phyloP scores from a whole-genome alignment of 1,140 invertebrate genomes.

The Leptinotarsa texana region DNA sequence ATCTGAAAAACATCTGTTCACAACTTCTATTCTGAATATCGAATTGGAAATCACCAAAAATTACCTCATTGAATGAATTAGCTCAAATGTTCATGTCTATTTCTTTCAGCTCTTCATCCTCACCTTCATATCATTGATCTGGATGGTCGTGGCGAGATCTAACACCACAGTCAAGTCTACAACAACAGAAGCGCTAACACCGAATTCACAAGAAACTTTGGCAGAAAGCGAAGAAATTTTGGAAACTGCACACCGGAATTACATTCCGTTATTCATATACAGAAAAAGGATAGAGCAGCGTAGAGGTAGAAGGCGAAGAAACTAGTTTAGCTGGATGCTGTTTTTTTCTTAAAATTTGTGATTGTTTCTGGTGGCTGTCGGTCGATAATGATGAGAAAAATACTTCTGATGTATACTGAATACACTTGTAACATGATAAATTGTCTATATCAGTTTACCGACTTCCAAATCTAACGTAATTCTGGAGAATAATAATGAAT shows the following conservation, averaged over 20 bases:
- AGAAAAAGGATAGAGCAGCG: neutral
- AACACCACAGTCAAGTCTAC: neutral
- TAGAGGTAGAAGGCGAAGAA: neutral
- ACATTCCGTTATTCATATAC: neutral
- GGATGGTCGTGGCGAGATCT: neutral
- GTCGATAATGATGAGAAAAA: no score
- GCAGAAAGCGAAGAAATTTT: neutral
- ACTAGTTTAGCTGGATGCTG: neutral
- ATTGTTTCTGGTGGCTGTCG: no score
- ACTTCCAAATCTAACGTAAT: no score
- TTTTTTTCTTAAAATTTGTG: no score
- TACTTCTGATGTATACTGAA: no score
- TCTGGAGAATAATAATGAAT: no score
- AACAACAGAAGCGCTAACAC: neutral
- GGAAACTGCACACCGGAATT: neutral
- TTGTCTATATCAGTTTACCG: no score
- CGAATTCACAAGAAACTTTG: neutral
- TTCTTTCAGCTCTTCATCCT: neutral
- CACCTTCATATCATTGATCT: neutral
- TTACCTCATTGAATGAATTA: no score
- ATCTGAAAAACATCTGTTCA: neutral
- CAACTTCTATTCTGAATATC: neutral
- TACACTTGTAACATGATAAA: no score
- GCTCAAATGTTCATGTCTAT: no score
- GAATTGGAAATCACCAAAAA: no score